Base-by-base conservation (phyloP, 2,888 invertebrate genomes). In the Myopa tessellatipennis region DNA sequence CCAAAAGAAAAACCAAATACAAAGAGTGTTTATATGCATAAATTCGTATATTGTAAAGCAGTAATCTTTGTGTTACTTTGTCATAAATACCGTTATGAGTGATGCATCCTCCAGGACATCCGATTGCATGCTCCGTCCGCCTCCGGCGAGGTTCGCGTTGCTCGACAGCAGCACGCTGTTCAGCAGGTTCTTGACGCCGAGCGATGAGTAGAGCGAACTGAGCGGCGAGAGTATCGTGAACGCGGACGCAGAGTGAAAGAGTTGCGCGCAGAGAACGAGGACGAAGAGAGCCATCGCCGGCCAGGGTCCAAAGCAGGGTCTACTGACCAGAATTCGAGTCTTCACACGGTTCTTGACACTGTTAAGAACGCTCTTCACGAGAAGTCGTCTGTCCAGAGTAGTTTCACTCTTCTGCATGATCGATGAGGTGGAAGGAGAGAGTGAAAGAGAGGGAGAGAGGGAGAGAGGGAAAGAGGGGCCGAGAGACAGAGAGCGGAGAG, bases 21-120 rank as follows among this genome's bases (percentile, higher is more conserved):
- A 26, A 26, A 2, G 26, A 26, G 26, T 26, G 26, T 26, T 1
- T 26, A 26, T 26, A 1, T 26, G 26, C 26, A 26, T 26, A 26
- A 26, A 26, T 26, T 26, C 26, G 26, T 26, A 26, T 26, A 26
- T 26, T 26, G 26, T 26, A 26, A 26, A 26, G 26, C 1, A 45
- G 10, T 3, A 45, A 8, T 45, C 7, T 10, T 26, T 10, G 26
- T 10, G 12, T 14, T 8, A 61, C 2, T 4, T 7, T 10, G 1
- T 12, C 0, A 26, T 26, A n/a, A 78, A 86, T 85, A 88, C 88
- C 85, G 88, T 88, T 83, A 88, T 87, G 80, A 88, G 83, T 4
- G 88, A 85, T 69, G 88, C 88, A 85, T 88, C 88, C 80, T 88
- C 88, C 63, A 88, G 85, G 55, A 88, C 85, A 80, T 88, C 87